A percentile compares a stretch with the other conserved stretches of the same genome.
These are phyloP conservation scores for Plotosus lineatus DNA, from an alignment of 2,113 vertebrate species.

Conservation along the genomic window DNA sequence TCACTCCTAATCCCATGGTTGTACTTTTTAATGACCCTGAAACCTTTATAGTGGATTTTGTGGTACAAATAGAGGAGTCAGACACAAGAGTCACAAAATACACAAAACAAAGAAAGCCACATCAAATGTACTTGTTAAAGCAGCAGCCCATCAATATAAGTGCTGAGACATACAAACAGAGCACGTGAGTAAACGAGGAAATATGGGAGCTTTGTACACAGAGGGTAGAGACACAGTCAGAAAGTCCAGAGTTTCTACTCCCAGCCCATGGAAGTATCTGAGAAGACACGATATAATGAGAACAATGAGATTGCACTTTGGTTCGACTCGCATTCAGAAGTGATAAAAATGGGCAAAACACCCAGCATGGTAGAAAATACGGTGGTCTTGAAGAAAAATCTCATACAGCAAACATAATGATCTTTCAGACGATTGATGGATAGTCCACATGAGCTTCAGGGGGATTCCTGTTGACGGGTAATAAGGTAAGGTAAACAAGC, in stretches of 20 bases:
- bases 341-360: neutral
- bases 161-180: neutral
- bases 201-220: neutral
- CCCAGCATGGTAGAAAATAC: neutral
- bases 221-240: neutral
- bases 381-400: neutral
- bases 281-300: neutral
- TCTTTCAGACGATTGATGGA: too few species aligned
- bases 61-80: neutral
- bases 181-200: neutral
- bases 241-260: neutral
- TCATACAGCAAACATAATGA: neutral
- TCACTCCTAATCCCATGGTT: neutral
- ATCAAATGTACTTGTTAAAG: neutral
- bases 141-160: neutral
- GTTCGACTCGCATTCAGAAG: neutral
- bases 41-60: neutral
- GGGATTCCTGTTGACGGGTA: neutral
- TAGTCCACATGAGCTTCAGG: neutral
- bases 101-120: neutral
- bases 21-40: neutral
- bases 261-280: neutral
- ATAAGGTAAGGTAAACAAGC: neutral
- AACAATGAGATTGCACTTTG: neutral
- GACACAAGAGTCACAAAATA: neutral